Conservation (phyloP, 2,113 vertebrate genomes). For the Ceratotherium simum region DNA sequence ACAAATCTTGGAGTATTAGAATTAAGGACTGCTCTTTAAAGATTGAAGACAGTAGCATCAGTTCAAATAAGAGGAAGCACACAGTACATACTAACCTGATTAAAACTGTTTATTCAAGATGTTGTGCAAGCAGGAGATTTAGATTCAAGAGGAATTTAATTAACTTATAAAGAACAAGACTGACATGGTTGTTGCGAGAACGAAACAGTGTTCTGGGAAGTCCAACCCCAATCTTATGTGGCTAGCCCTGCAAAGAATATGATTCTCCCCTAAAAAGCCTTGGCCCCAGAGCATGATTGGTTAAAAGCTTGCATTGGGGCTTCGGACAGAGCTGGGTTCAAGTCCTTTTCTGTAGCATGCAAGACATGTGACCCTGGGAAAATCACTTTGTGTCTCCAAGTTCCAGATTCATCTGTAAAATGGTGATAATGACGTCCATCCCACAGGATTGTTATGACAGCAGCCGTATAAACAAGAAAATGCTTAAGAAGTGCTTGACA, state of each 20-base stretch:
- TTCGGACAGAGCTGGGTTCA: not conserved
- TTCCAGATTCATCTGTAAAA: not conserved
- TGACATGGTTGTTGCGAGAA: not conserved
- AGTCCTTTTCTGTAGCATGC: not conserved
- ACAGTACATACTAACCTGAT: not conserved
- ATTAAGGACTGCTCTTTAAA: not conserved
- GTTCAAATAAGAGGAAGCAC: not conserved
- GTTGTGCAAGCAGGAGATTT: not conserved
- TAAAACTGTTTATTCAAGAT: not conserved
- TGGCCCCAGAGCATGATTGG: not conserved
- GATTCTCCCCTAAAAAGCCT: not conserved
- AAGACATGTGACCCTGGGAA: not conserved
- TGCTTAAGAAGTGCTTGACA: not conserved
- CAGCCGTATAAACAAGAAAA: not conserved
- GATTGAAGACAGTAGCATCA: not conserved
- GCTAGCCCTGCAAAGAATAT: not conserved
- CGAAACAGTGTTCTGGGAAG: not conserved
- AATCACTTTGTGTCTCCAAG: not conserved
- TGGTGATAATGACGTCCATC: not conserved
- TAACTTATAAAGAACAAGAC: not conserved
- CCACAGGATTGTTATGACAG: not conserved
- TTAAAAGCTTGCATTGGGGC: not conserved
- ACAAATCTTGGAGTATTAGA: not conserved
- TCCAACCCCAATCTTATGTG: not conserved
- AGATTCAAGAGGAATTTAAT: not conserved